phyloP scores from a whole-genome alignment of 2,797 vertebrate genomes.

The Novumbra hubbsi region DNA sequence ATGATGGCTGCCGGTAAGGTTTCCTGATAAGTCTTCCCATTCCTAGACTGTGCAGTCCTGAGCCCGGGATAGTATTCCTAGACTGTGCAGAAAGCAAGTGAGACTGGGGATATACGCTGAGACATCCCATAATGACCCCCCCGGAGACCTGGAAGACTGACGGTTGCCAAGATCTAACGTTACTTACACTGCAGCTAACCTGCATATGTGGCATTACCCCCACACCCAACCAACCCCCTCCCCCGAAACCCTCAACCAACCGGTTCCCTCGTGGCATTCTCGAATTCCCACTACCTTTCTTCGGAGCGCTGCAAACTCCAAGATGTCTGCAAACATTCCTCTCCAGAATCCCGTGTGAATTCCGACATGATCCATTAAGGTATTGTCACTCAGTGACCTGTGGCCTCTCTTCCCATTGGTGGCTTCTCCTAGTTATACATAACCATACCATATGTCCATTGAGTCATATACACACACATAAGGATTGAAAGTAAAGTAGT shows the following conservation, averaged over 20 bases:
- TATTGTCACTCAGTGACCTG: not conserved
- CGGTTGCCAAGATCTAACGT: constrained; percentile 12
- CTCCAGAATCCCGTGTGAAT: constrained; percentile 3
- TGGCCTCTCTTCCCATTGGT: not conserved
- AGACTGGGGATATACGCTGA: constrained; percentile 56
- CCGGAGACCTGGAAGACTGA: constrained; percentile 44
- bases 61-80: constrained; percentile 20
- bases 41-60: constrained; percentile 9
- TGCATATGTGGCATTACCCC: constrained; percentile 19
- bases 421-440: constrained; percentile 1
- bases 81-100: constrained; percentile 25
- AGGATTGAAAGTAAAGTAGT: not conserved
- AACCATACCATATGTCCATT: not conserved
- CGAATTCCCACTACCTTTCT: constrained; percentile 4
- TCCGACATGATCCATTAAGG: constrained; percentile 1
- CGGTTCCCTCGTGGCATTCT: not conserved
- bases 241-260: constrained; percentile 23
- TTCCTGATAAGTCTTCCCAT: constrained; percentile 60
- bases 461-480: not conserved
- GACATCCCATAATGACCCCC: constrained; percentile 70
- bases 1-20: constrained; percentile 51
- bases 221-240: not conserved
- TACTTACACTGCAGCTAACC: constrained; percentile 25
- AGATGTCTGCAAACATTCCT: not conserved
- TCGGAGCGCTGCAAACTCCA: not conserved